Evolutionary conservation across 2,113 vertebrate species (phyloP).

Genomic region (Tetrao urogallus): DNA sequence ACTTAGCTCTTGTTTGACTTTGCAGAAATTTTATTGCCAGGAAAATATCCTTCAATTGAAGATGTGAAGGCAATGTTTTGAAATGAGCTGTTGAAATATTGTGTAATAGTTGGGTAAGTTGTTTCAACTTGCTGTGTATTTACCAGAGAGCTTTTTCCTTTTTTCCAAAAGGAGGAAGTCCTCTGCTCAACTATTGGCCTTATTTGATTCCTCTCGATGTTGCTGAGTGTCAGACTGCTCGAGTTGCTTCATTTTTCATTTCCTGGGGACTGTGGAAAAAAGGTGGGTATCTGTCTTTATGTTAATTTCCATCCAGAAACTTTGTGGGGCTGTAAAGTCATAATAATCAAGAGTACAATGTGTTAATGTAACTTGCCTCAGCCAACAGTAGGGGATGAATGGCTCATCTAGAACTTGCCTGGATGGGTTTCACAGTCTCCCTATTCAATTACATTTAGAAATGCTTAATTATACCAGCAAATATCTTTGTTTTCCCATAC

Average conservation of each 20-base stretch:
- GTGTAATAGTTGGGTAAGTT: background rate
- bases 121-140: background rate
- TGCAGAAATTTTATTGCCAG: background rate
- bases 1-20: background rate
- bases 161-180: background rate
- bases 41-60: background rate
- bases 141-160: background rate
- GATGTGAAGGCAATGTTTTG: background rate
- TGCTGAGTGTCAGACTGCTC: fast-evolving
- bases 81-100: background rate
- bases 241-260: background rate
- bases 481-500: background rate
- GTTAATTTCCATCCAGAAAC: background rate
- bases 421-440: background rate
- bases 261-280: background rate
- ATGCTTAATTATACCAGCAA: background rate
- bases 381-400: background rate
- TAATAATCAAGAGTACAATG: background rate
- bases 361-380: background rate
- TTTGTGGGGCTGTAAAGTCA: background rate
- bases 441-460: background rate
- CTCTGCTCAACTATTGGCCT: background rate
- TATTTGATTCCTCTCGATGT: background rate
- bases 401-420: background rate
- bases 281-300: background rate